phyloP scores from a whole-genome alignment of 1,140 invertebrate genomes.

The Drosophila pruinosa region DNA sequence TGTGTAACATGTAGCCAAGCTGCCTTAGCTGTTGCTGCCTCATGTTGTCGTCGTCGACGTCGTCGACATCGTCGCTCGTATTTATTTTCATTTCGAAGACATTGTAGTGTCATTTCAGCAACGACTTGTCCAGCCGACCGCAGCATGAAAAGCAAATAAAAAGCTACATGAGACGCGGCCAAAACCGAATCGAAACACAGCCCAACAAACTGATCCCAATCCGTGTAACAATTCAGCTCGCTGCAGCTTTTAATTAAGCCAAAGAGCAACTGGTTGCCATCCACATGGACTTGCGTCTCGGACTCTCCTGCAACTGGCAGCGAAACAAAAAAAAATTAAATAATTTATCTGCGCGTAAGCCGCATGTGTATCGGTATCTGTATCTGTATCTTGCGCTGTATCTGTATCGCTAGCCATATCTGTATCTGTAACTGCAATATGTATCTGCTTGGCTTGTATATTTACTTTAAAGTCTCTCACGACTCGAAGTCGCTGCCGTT shows the following conservation, averaged over 20 bases:
- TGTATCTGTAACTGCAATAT: conserved; percentile 57
- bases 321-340: conserved; percentile 42
- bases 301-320: not conserved
- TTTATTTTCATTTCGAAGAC: conserved; percentile 79
- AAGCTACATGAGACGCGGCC: conserved; percentile 36
- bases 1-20: conserved; percentile 75
- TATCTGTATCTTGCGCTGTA: conserved; percentile 42
- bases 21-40: conserved; percentile 28
- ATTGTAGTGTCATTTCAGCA: conserved; percentile 80
- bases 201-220: conserved; percentile 42
- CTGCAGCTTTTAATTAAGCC: conserved; percentile 79
- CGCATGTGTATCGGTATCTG: conserved; percentile 41
- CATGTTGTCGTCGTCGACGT: conserved; percentile 38
- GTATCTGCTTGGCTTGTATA: conserved; percentile 31
- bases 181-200: conserved; percentile 35
- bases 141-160: conserved; percentile 77
- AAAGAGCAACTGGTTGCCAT: conserved; percentile 70
- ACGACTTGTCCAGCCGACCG: conserved; percentile 58
- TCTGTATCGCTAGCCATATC: conserved; percentile 40
- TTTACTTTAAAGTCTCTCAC: conserved; percentile 60
- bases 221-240: conserved; percentile 73
- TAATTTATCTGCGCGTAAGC: conserved; percentile 75
- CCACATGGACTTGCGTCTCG: conserved; percentile 12
- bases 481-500: conserved; percentile 19
- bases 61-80: conserved; percentile 48